phyloP scores from a whole-genome alignment of 2,888 invertebrate genomes.

The Dicyrtoma fusca region DNA sequence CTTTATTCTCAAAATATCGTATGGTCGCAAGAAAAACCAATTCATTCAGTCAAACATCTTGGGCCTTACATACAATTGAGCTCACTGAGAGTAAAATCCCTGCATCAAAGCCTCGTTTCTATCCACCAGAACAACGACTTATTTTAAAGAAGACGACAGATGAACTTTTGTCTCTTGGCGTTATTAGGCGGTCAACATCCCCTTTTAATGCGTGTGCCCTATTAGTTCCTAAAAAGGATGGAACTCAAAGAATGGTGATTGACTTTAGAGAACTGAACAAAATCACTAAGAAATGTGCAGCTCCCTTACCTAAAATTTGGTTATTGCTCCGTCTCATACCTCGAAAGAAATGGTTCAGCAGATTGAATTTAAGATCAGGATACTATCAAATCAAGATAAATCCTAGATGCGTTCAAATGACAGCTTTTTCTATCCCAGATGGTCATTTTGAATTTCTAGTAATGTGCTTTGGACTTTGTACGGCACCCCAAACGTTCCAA shows the following conservation, averaged over 20 bases:
- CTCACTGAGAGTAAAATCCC: not conserved
- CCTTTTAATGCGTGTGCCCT: constrained; percentile 18
- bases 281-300: constrained; percentile 16
- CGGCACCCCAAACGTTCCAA: constrained; percentile 43
- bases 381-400: constrained; percentile 46
- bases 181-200: constrained; percentile 28
- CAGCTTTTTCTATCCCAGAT: constrained; percentile 47
- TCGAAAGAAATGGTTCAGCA: constrained; percentile 20
- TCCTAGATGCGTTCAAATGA: constrained; percentile 34
- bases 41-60: constrained; percentile 2
- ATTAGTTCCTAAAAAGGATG: constrained; percentile 26
- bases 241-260: constrained; percentile 21
- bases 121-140: not conserved
- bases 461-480: constrained; percentile 42
- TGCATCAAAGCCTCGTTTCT: not conserved
- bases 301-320: constrained; percentile 21
- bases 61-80: constrained; percentile 25
- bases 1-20: no score
- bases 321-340: constrained; percentile 25
- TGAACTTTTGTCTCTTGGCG: constrained; percentile 26
- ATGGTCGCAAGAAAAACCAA: no score
- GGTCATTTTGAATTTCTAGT: constrained; percentile 38
- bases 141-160: constrained; percentile 8
- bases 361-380: constrained; percentile 39
- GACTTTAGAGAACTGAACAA: constrained; percentile 33